Conservation (phyloP, 2,888 invertebrate genomes). For the Plebejus argus region DNA sequence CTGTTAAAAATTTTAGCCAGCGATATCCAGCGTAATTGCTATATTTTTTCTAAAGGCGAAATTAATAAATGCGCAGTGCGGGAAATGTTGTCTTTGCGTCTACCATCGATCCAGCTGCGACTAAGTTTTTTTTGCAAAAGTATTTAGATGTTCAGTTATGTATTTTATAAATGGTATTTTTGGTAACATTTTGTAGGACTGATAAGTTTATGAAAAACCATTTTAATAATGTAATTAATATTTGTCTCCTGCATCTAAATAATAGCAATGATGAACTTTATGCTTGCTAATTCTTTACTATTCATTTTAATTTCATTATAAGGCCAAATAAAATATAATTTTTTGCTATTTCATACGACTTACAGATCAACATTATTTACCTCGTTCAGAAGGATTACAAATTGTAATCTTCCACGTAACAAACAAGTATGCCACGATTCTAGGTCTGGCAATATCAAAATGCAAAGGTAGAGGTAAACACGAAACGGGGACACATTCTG, state of each 20-base stretch:
- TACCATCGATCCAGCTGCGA: constrained; percentile 14
- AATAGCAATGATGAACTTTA: neutral
- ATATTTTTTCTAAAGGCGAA: constrained; percentile 18
- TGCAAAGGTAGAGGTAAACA: constrained; percentile 22
- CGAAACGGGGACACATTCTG: constrained; percentile 25
- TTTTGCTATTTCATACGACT: neutral
- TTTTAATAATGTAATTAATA: neutral
- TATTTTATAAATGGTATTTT: neutral
- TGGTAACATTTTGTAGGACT: neutral
- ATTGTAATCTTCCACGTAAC: neutral
- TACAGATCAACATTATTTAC: neutral
- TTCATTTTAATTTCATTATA: neutral
- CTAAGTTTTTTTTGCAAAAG: neutral
- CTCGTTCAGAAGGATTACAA: neutral
- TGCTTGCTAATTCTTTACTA: neutral
- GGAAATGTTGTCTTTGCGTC: constrained; percentile 13
- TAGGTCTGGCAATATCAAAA: constrained; percentile 21
- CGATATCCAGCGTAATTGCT: constrained; percentile 23
- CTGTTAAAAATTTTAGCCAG: constrained; percentile 31
- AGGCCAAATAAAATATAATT: neutral
- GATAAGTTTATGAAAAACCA: neutral
- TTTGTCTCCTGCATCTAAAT: neutral
- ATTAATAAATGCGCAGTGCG: constrained; percentile 17
- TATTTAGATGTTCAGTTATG: neutral
- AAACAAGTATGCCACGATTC: constrained; percentile 5